Evolutionary conservation across 2,797 vertebrate genomes (phyloP).

Genomic region (Macropodus opercularis): DNA sequence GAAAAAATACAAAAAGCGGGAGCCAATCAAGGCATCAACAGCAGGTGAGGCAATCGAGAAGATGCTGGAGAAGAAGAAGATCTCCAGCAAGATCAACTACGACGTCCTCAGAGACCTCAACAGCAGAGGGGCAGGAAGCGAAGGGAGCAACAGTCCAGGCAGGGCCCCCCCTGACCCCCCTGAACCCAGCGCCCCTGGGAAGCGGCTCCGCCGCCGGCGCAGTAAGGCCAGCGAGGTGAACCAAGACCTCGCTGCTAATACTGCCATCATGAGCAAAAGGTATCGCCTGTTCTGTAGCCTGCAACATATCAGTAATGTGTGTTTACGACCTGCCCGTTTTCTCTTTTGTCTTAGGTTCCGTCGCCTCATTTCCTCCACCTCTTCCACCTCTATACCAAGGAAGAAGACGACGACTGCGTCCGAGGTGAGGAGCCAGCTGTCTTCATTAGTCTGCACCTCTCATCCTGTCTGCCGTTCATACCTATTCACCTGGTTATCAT

Average conservation of each 20-base stretch:
- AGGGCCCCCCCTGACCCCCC: conserved; percentile 46
- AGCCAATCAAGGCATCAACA: conserved; percentile 88
- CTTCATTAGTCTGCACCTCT: neutral
- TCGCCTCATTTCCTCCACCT: conserved; percentile 84
- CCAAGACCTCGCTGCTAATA: conserved; percentile 76
- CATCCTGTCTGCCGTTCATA: neutral
- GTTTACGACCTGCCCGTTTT: too few species aligned
- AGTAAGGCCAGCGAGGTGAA: conserved; percentile 79
- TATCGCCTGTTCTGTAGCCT: conserved; percentile 40
- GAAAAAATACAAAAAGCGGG: conserved; percentile 76
- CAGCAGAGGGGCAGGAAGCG: conserved; percentile 71
- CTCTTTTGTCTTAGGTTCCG: conserved; percentile 81
- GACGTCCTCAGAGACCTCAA: conserved; percentile 93
- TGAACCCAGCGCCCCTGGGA: conserved; percentile 56
- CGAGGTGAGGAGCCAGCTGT: conserved; percentile 77
- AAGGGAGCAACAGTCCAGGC: conserved; percentile 67
- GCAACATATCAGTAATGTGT: too few species aligned
- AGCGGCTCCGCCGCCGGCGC: conserved; percentile 83
- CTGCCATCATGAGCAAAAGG: conserved; percentile 89
- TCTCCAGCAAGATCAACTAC: conserved; percentile 98
- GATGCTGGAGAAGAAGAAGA: conserved; percentile 98
- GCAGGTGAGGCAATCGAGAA: conserved; percentile 96
- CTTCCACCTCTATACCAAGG: conserved; percentile 46
- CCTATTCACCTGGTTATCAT: neutral
- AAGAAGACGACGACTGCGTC: conserved; percentile 84